A percentile compares a stretch with the other conserved stretches of the same genome.
Conservation (phyloP, 2,888 invertebrate genomes). For the Ichneumoninae sp. region DNA sequence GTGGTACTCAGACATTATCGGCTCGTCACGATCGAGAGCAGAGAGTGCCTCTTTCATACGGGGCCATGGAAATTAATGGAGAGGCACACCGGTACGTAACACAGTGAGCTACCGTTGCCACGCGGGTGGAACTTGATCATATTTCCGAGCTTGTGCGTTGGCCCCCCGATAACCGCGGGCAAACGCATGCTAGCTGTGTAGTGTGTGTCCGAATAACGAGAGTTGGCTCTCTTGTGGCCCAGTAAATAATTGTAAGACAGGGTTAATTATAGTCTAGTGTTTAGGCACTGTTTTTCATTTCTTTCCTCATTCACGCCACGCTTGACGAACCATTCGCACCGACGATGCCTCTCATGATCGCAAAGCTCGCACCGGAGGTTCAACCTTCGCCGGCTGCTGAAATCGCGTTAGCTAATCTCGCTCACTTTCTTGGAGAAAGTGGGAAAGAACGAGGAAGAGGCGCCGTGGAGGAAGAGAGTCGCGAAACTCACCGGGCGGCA, state of each 20-base stretch:
- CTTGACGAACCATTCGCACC: not conserved
- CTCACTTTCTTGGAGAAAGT: conserved; percentile 47
- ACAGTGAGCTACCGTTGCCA: conserved; percentile 26
- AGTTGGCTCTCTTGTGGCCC: not conserved
- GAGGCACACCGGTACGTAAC: conserved; percentile 25
- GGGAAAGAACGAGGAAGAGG: conserved; percentile 24
- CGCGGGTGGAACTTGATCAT: conserved; percentile 59
- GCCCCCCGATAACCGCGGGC: conserved; percentile 27
- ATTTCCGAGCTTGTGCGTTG: conserved; percentile 66
- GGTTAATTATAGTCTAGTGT: not conserved
- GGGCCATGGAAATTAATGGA: conserved; percentile 46
- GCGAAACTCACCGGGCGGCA: conserved; percentile 58
- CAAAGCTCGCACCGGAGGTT: conserved; percentile 26
- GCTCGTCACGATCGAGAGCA: conserved; percentile 35
- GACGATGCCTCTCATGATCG: not conserved
- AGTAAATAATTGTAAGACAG: not conserved
- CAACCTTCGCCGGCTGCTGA: conserved; percentile 61
- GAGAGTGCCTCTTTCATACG: conserved; percentile 30
- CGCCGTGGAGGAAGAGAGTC: not conserved
- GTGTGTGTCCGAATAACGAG: not conserved
- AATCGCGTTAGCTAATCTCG: conserved; percentile 77
- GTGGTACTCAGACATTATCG: conserved; percentile 50
- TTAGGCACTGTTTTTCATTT: not conserved
- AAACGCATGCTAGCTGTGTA: not conserved
- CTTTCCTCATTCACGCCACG: not conserved